phyloP scores from a whole-genome alignment of 2,888 invertebrate species.

The Hydriomena furcata region DNA sequence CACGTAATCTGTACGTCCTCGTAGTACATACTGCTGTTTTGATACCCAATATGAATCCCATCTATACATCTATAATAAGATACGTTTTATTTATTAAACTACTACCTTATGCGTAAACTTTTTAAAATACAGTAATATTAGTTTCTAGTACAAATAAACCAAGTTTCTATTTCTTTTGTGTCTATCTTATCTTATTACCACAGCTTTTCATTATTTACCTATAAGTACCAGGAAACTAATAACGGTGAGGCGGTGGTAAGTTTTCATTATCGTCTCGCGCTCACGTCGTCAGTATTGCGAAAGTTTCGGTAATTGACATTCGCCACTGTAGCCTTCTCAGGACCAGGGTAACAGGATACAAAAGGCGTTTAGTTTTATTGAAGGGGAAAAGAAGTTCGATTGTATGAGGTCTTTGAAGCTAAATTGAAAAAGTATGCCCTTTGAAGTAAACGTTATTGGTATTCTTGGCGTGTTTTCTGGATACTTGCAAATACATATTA shows the following conservation, averaged over 20 bases:
- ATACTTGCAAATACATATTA: not conserved
- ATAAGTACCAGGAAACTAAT: slow-evolving; percentile 49
- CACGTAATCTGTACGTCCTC: not conserved
- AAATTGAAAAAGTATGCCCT: slow-evolving; percentile 13
- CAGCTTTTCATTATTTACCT: not conserved
- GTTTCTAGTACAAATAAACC: too few relatives aligned
- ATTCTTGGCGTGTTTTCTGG: not conserved
- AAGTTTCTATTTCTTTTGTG: too few relatives aligned
- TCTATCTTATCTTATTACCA: too few relatives aligned
- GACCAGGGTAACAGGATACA: slow-evolving; percentile 38
- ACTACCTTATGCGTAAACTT: too few relatives aligned
- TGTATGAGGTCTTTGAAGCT: slow-evolving; percentile 10
- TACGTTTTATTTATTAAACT: not conserved
- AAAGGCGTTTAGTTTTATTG: slow-evolving; percentile 24
- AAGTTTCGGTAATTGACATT: slow-evolving; percentile 65
- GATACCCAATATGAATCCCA: not conserved
- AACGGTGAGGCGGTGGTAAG: slow-evolving; percentile 42
- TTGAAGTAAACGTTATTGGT: not conserved
- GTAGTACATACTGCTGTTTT: not conserved
- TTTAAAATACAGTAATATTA: too few relatives aligned
- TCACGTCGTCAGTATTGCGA: slow-evolving; percentile 52
- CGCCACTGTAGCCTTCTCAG: slow-evolving; percentile 35
- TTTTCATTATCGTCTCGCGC: slow-evolving; percentile 52
- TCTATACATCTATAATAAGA: not conserved
- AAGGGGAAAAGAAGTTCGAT: slow-evolving; percentile 20